Percentiles rank a stretch among this genome's conserved stretches.
Conservation (phyloP, 2,797 vertebrate genomes). For the Scolopax rusticola region DNA sequence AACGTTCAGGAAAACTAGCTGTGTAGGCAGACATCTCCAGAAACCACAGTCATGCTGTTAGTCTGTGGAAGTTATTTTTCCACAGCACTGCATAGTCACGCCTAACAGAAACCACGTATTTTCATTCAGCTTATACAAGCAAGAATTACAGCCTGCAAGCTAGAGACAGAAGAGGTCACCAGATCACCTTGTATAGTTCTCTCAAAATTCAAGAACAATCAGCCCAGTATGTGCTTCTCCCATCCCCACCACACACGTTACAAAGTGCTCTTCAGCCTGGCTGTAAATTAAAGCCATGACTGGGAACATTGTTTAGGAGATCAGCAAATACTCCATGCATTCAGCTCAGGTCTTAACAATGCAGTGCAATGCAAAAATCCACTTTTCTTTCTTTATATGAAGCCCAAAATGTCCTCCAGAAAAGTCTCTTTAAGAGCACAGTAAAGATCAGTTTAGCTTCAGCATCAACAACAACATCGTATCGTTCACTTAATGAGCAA, state of each 20-base stretch:
- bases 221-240: background rate
- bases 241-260: background rate
- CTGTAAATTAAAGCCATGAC: background rate
- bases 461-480: background rate
- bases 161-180: background rate
- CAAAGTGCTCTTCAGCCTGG: background rate
- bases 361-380: background rate
- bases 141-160: background rate
- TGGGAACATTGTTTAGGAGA: background rate
- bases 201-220: background rate
- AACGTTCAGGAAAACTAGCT: background rate
- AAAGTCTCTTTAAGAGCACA: background rate
- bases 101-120: background rate
- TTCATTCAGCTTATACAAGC: background rate
- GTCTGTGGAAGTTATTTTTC: background rate
- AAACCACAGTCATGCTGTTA: background rate
- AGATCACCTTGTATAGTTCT: background rate
- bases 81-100: background rate
- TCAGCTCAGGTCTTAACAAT: background rate
- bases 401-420: background rate
- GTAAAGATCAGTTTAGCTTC: background rate
- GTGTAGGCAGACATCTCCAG: background rate
- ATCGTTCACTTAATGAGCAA: background rate
- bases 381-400: background rate
- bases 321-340: background rate